Evolutionary conservation across 2,888 invertebrate genomes (phyloP).

Genomic region (Diarsia brunnea): DNA sequence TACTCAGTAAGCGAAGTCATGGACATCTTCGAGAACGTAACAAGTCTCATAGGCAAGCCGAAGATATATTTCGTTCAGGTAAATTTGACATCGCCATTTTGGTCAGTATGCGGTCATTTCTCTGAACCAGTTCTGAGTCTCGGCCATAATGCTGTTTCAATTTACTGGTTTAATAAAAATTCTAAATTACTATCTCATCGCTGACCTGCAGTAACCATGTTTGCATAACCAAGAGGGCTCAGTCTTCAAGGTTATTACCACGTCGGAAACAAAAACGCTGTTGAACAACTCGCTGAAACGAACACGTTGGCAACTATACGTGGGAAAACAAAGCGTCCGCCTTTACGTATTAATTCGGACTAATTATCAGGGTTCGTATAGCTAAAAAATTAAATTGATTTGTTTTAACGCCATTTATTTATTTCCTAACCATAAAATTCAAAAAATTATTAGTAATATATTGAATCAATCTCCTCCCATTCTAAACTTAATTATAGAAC

Average conservation of each 20-base stretch:
- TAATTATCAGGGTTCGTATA: too few species aligned
- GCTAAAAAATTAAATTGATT: too few species aligned
- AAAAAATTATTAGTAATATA: too few species aligned
- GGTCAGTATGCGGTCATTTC: not conserved
- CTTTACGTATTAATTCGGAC: not conserved
- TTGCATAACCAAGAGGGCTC: slow-evolving; percentile 8
- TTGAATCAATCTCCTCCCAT: too few species aligned
- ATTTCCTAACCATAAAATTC: too few species aligned
- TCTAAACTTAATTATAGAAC: too few species aligned
- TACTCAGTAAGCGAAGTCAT: slow-evolving; percentile 75
- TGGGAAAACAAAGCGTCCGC: slow-evolving; percentile 12
- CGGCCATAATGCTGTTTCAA: not conserved
- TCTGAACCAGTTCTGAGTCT: not conserved
- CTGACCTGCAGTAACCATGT: not conserved
- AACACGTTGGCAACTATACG: slow-evolving; percentile 11
- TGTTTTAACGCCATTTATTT: too few species aligned
- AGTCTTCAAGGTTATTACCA: slow-evolving; percentile 9
- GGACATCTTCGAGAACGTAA: slow-evolving; percentile 69
- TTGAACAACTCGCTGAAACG: slow-evolving; percentile 19
- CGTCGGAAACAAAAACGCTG: slow-evolving; percentile 17
- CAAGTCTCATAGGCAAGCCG: slow-evolving; percentile 75
- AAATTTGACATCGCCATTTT: slow-evolving; percentile 14
- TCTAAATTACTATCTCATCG: not conserved
- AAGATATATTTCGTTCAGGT: slow-evolving; percentile 82
- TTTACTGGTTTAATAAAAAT: not conserved